These are phyloP conservation scores for Fistularia tabacaria DNA, from an alignment of 2,797 vertebrate genomes.

Conservation along the genomic window DNA sequence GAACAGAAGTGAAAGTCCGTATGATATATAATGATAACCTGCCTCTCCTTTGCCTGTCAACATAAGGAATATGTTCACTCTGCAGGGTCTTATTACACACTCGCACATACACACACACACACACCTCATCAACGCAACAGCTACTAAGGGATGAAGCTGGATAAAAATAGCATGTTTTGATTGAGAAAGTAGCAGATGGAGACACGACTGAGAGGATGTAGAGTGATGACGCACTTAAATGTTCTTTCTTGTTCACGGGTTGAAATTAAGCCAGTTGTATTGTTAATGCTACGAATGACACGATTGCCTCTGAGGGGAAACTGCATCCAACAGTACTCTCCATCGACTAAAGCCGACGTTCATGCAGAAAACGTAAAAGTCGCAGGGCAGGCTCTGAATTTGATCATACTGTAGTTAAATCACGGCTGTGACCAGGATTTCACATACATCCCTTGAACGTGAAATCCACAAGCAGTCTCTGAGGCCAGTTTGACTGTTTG, in stretches of 20 bases:
- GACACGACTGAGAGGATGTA: neutral
- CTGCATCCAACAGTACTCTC: no score
- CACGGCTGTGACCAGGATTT: no score
- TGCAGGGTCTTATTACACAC: conserved; percentile 3
- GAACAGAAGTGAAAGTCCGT: no score
- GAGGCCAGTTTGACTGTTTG: no score
- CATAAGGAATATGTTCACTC: neutral
- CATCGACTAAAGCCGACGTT: neutral
- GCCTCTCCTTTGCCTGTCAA: conserved; percentile 1
- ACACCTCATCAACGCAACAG: conserved; percentile 11
- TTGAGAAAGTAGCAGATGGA: conserved; percentile 17
- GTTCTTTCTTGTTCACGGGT: conserved; percentile 1
- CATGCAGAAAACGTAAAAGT: neutral
- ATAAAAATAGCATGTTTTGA: conserved; percentile 28
- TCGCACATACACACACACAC: conserved; percentile 1
- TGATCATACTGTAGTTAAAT: no score
- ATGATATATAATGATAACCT: no score
- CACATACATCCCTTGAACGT: no score
- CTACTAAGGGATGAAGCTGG: neutral
- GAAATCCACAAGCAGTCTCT: no score
- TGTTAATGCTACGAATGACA: neutral
- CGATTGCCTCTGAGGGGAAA: neutral
- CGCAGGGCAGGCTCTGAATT: no score
- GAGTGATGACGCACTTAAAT: conserved; percentile 12
- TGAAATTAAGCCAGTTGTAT: conserved; percentile 1